Evolutionary conservation across 2,888 invertebrate genomes (phyloP), one percentile per base, ranked within the genome.

Genomic region (Balanococcus diminutus): DNA sequence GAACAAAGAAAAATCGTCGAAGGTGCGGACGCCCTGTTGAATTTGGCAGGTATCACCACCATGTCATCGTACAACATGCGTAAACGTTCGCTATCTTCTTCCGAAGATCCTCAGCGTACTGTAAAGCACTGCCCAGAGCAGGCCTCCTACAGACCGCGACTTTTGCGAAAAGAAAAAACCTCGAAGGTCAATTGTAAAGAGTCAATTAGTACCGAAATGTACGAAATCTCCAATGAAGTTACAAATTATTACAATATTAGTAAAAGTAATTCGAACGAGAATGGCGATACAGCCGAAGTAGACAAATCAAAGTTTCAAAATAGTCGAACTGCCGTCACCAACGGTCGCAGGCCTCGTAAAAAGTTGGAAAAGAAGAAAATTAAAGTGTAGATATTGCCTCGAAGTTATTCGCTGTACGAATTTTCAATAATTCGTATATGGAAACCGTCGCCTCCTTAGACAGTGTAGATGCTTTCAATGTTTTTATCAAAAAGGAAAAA

Each of bases 11-110:
- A 93, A 88, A 94, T 95, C 87, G 94, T 93, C 67, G 95, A 95
- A 89, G 95, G 95, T 87, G 95, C 95, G 0, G 95, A 95, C 89
- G 95, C 95, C 0, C 90, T 95, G 87, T 90, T 95, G 75, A 95
- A 95, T 89, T 91, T 95, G 86, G 95, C 95, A 0, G 94, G 94
- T 6, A 92, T 92, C 56, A 90, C 89, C 46, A 91, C 91, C 14
- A 86, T 84, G 25, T 56, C 56, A 56, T 84, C 86, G 28, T 51
- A 85, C 22, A 84, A 86, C 32, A 87, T 86, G 79, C 87, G 87
- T 51, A 82, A 86, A 51, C 61, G 72, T 42, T 72, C 46, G 39
- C 9, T 39, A 28, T 86, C 86, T n/a, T 67, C 61, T 8, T 42
- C 72, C 16, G 42, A 75, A 39, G 51, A 28, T n/a, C 81, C 81